Evolutionary conservation across 2,797 vertebrate genomes (phyloP), one percentile per base, ranked within the genome.

Genomic region (Hemibagrus guttatus): DNA sequence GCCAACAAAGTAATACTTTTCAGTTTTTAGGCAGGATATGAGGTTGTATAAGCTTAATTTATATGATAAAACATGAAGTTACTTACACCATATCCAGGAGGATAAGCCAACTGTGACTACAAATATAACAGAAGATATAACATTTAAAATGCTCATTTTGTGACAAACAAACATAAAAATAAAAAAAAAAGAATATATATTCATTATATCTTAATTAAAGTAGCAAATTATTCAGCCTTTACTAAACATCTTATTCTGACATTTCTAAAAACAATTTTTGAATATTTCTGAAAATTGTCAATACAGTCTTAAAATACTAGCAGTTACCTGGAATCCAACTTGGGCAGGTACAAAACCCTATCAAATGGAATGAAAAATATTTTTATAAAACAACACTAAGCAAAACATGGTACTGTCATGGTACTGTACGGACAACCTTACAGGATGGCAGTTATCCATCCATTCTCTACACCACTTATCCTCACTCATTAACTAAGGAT

Each of bases 291-390:
- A 19, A 19, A 69, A 69, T 69, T 35, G 66, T 52, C 4, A 14
- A 9, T 58, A 78, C 19, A 71, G 63, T 85, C 28, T 80, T 31
- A 23, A 69, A 71, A 72, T 35, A 19, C 13, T 21, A 64, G n/a
- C 49, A 42, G 28, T 39, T 39, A 89, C 88, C 86, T 84, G 87
- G 86, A 90, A 93, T 72, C 31, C 89, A 7, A 64, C 21, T 13
- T 89, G 89, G 6, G 68, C 28, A 79, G 75, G 28, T 0, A 72
- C 6, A 71, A 54, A 31, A 64, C 75, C 58, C 83, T 87, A n/a
- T 4, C 83, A 68, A 82, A 82, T 66, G 6, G 19, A 82, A 82
- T 66, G 0, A 52, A 52, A 82, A 66, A 19, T 3, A 49, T 63
- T 82, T n/a, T 56, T 3, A 46, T n/a, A 78, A 58, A n/a, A 8